These are phyloP conservation scores for Coptotermes formosanus DNA, from an alignment of 1,140 invertebrate genomes.

Conservation along the genomic window DNA sequence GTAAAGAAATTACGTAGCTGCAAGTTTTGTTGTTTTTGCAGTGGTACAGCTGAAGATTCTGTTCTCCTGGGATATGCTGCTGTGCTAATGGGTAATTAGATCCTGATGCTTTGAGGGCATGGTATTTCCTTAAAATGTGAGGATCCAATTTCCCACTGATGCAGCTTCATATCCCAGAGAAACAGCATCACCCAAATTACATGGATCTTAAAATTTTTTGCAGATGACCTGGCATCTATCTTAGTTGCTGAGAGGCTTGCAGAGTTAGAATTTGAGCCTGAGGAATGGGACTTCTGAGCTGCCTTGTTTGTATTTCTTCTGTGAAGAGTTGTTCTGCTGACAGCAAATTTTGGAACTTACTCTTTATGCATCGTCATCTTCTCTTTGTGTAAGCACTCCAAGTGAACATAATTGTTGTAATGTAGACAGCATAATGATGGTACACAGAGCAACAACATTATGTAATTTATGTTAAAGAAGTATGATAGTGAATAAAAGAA, in stretches of 20 bases:
- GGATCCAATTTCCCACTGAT: too few relatives aligned
- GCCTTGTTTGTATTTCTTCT: neutral
- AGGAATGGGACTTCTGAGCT: slow-evolving; percentile 33
- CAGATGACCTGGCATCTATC: slow-evolving; percentile 31
- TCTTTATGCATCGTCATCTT: neutral
- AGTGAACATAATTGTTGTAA: neutral
- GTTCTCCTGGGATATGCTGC: too few relatives aligned
- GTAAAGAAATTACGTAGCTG: too few relatives aligned
- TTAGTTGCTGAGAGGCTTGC: slow-evolving; percentile 28
- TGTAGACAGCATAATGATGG: neutral
- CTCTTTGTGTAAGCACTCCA: too few relatives aligned
- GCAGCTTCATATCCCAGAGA: too few relatives aligned
- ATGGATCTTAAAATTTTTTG: neutral
- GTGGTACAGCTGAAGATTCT: too few relatives aligned
- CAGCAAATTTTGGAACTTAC: neutral
- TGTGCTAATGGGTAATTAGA: too few relatives aligned
- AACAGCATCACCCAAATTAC: too few relatives aligned
- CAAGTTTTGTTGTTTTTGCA: too few relatives aligned
- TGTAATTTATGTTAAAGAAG: slow-evolving; percentile 16
- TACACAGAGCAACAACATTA: neutral
- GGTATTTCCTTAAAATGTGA: too few relatives aligned
- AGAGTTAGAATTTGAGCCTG: slow-evolving; percentile 31
- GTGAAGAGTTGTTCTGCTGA: neutral
- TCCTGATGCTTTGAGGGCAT: too few relatives aligned
- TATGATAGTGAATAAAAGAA: neutral